A percentile compares a stretch with the other conserved stretches of the same genome.
Evolutionary conservation across 2,113 vertebrate genomes (phyloP).

Genomic region (Caretta caretta): DNA sequence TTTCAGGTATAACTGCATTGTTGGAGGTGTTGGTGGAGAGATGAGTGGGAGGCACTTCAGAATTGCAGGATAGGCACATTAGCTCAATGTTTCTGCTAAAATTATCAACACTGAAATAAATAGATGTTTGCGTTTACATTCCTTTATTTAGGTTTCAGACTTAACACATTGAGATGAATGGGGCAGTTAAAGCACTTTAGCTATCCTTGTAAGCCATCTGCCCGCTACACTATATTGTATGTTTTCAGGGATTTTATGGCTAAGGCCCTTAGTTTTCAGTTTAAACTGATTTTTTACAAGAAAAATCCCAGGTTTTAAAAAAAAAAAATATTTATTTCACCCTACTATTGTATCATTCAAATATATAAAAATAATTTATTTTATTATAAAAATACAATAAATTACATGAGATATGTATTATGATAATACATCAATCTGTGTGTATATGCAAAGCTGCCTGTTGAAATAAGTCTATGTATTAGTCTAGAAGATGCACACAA

Average conservation of each 20-base stretch:
- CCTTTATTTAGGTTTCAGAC: background rate
- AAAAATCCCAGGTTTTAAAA: too few species aligned
- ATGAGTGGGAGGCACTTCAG: background rate
- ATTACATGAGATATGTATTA: too few species aligned
- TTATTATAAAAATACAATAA: too few species aligned
- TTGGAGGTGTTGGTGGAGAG: background rate
- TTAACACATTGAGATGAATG: background rate
- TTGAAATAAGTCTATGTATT: too few species aligned
- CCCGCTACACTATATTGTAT: background rate
- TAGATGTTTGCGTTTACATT: background rate
- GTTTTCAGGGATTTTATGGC: background rate
- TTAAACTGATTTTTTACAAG: too few species aligned
- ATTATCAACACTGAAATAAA: background rate
- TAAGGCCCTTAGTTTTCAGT: too few species aligned
- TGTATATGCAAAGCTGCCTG: too few species aligned
- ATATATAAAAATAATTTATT: too few species aligned
- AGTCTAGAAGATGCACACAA: too few species aligned
- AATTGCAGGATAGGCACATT: background rate
- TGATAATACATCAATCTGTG: too few species aligned
- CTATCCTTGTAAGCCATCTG: background rate
- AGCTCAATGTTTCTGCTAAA: background rate
- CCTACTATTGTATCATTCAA: too few species aligned
- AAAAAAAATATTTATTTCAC: too few species aligned
- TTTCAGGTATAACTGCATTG: background rate
- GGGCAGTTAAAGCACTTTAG: background rate